A percentile compares a stretch with the other conserved stretches of the same genome.
These are phyloP conservation scores for Falco novaeseelandiae DNA, from an alignment of 2,797 vertebrate genomes.

Conservation along the genomic window DNA sequence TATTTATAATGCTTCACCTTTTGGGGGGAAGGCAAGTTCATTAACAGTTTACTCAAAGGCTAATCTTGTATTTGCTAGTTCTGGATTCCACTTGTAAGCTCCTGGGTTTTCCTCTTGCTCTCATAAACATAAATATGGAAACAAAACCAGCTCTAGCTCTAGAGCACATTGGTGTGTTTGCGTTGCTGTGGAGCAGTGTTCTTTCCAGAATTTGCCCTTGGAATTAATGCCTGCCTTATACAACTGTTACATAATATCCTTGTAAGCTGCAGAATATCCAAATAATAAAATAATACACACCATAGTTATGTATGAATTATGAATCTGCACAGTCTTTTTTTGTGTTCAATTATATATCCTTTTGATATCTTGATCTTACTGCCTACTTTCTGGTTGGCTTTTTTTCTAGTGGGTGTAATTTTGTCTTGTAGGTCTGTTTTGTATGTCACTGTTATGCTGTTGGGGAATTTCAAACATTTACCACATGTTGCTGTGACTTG, in stretches of 20 bases:
- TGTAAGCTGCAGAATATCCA: neutral
- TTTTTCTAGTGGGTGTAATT: neutral
- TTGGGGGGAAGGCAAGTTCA: neutral
- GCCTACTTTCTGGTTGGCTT: neutral
- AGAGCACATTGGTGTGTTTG: neutral
- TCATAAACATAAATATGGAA: neutral
- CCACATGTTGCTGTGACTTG: neutral
- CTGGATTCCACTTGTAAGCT: neutral
- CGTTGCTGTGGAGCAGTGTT: neutral
- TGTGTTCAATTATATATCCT: neutral
- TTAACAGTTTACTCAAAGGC: neutral
- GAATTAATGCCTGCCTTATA: neutral
- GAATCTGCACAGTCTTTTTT: neutral
- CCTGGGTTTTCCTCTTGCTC: neutral
- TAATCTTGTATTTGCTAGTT: neutral
- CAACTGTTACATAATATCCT: rapidly evolving
- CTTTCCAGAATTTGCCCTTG: neutral
- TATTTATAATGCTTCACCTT: constrained; percentile 2
- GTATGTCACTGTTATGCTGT: neutral
- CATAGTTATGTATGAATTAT: neutral
- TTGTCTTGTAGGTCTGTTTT: neutral
- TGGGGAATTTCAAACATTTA: neutral
- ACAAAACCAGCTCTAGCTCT: neutral
- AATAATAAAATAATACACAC: neutral
- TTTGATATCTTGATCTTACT: neutral